Evolutionary conservation across 2,888 invertebrate species (phyloP).

Genomic region (Drosophila stalkeri): DNA sequence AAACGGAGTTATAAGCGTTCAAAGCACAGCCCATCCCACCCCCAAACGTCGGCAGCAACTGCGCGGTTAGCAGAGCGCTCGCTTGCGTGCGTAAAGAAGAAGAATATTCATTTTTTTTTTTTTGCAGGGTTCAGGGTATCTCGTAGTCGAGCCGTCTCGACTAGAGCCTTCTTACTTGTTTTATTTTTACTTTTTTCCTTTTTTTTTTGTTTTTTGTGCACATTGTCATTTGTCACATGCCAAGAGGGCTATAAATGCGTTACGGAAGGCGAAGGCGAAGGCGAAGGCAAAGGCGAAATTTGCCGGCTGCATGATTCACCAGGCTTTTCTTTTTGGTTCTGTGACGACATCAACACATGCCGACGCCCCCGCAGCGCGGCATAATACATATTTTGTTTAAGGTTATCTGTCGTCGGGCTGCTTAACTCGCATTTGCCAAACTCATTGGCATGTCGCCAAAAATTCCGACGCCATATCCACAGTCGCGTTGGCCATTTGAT

Average conservation of each 20-base stretch:
- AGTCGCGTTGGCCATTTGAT: constrained; percentile 67
- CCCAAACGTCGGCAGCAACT: too few relatives aligned
- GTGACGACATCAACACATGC: constrained; percentile 70
- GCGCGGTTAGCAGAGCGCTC: too few relatives aligned
- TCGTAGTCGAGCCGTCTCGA: too few relatives aligned
- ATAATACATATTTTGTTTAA: constrained; percentile 53
- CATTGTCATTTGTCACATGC: constrained; percentile 57
- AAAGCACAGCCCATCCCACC: too few relatives aligned
- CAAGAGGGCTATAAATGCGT: constrained; percentile 37
- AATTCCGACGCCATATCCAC: constrained; percentile 66
- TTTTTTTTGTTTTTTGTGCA: constrained; percentile 1
- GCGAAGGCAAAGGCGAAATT: constrained; percentile 3
- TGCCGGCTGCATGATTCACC: constrained; percentile 60
- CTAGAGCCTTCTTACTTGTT: too few relatives aligned
- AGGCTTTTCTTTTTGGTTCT: constrained; percentile 35
- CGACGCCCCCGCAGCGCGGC: constrained; percentile 35
- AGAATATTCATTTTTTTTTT: too few relatives aligned
- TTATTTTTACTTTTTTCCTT: not conserved
- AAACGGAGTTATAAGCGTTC: too few relatives aligned
- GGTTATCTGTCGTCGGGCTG: constrained; percentile 58
- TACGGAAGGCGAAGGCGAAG: constrained; percentile 28
- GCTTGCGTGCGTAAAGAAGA: too few relatives aligned
- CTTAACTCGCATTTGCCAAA: constrained; percentile 54
- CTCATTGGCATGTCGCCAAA: constrained; percentile 78
- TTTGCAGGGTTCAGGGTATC: too few relatives aligned